These are phyloP conservation scores for Scatophagus argus DNA, from an alignment of 2,113 vertebrate genomes.

Conservation along the genomic window DNA sequence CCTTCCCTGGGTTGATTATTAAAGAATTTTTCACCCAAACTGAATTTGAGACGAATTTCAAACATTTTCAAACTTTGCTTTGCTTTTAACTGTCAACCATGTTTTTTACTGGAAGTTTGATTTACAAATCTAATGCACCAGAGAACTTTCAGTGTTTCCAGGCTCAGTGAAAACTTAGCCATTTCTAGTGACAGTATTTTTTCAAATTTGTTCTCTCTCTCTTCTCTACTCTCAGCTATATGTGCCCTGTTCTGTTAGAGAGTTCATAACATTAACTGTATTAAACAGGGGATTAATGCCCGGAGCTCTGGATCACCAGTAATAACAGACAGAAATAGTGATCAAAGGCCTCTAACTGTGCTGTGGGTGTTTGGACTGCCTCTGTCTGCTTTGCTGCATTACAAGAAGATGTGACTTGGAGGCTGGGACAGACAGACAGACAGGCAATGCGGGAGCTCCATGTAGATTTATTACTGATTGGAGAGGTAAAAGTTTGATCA, in stretches of 20 bases:
- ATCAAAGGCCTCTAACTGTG: constrained; percentile 81
- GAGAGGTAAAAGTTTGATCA: constrained; percentile 63
- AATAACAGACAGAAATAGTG: constrained; percentile 79
- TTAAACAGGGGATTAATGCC: constrained; percentile 79
- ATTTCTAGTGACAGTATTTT: constrained; percentile 13
- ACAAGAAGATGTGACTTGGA: constrained; percentile 60
- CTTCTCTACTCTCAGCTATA: constrained; percentile 38
- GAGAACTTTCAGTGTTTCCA: constrained; percentile 11
- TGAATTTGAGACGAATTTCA: not conserved
- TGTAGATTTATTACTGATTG: constrained; percentile 45
- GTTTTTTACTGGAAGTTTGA: too few relatives aligned
- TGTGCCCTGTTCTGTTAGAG: constrained; percentile 49
- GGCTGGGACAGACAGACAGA: constrained; percentile 44
- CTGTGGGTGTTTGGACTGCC: constrained; percentile 73
- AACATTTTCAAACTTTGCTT: not conserved
- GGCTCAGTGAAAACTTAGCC: too few relatives aligned
- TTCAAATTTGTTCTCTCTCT: constrained; percentile 7
- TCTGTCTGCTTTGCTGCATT: constrained; percentile 74
- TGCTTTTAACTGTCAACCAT: not conserved
- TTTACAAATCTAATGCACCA: too few relatives aligned
- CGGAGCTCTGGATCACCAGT: constrained; percentile 73
- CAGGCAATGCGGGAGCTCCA: constrained; percentile 39
- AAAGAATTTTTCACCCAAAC: not conserved
- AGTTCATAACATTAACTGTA: constrained; percentile 72
- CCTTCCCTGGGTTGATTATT: not conserved